A percentile compares a stretch with the other conserved stretches of the same genome.
These are phyloP conservation scores for Hybognathus amarus DNA, from an alignment of 2,797 vertebrate species.

Conservation along the genomic window DNA sequence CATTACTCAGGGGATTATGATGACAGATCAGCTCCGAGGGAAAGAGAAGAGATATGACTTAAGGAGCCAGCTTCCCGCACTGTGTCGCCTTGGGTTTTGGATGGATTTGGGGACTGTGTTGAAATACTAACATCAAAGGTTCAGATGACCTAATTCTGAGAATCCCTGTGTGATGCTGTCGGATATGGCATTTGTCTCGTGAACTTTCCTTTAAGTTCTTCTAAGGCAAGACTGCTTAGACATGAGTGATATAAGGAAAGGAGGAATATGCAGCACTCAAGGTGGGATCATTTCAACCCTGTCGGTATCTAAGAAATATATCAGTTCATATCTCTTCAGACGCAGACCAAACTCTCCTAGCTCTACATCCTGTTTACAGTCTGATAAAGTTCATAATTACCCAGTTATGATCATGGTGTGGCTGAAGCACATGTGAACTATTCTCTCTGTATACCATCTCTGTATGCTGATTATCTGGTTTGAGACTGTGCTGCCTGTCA, in stretches of 20 bases:
- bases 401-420: constrained; percentile 56
- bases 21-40: constrained; percentile 25
- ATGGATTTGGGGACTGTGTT: constrained; percentile 19
- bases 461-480: constrained; percentile 26
- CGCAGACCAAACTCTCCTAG: constrained; percentile 56
- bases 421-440: constrained; percentile 42
- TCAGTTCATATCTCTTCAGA: constrained; percentile 52
- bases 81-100: constrained; percentile 5
- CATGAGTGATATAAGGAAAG: background rate
- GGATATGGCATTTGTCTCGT: constrained; percentile 15
- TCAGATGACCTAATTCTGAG: constrained; percentile 30
- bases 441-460: constrained; percentile 13
- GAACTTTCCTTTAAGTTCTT: constrained; percentile 25
- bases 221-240: background rate
- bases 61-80: background rate
- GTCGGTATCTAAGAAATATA: constrained; percentile 39
- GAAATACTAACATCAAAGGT: constrained; percentile 11
- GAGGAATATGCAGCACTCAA: constrained; percentile 14
- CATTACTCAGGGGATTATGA: constrained; percentile 36
- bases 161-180: constrained; percentile 22
- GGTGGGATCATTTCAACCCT: constrained; percentile 25
- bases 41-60: constrained; percentile 22
- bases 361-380: constrained; percentile 63
- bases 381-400: constrained; percentile 60
- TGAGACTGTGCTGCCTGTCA: background rate